These are phyloP conservation scores for Aphelinus atriplicis DNA, from an alignment of 1,140 invertebrate species.

Conservation along the genomic window DNA sequence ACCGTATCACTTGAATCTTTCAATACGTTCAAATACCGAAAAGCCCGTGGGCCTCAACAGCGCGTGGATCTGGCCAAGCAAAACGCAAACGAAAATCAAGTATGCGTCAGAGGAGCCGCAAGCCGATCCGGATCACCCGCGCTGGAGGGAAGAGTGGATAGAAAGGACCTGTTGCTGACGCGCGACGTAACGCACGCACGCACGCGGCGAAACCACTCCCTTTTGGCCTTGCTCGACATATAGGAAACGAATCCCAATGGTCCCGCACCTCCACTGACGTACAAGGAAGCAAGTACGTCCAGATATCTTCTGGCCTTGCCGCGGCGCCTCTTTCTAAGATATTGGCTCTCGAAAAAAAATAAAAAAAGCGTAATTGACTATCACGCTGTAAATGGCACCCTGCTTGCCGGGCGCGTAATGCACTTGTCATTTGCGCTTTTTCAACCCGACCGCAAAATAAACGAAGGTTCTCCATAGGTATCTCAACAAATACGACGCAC, in stretches of 20 bases:
- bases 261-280: constrained; percentile 34
- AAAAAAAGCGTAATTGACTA: not conserved
- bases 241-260: constrained; percentile 51
- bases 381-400: not conserved
- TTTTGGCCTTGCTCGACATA: constrained; percentile 54
- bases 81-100: too few species aligned
- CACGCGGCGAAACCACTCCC: constrained; percentile 49
- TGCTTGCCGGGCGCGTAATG: too few species aligned
- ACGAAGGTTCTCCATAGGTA: too few species aligned
- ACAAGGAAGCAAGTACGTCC: constrained; percentile 52
- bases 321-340: constrained; percentile 14
- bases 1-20: too few species aligned
- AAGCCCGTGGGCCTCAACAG: too few species aligned
- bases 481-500: too few species aligned
- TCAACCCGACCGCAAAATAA: too few species aligned
- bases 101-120: too few species aligned
- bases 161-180: not conserved
- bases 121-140: not conserved
- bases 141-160: constrained; percentile 28
- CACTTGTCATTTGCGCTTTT: too few species aligned
- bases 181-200: too few species aligned
- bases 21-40: too few species aligned
- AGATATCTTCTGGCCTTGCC: constrained; percentile 42
- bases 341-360: not conserved
- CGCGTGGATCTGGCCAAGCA: too few species aligned